These are phyloP conservation scores for Tachystola acroxantha DNA, from an alignment of 2,888 invertebrate species.

Conservation along the genomic window DNA sequence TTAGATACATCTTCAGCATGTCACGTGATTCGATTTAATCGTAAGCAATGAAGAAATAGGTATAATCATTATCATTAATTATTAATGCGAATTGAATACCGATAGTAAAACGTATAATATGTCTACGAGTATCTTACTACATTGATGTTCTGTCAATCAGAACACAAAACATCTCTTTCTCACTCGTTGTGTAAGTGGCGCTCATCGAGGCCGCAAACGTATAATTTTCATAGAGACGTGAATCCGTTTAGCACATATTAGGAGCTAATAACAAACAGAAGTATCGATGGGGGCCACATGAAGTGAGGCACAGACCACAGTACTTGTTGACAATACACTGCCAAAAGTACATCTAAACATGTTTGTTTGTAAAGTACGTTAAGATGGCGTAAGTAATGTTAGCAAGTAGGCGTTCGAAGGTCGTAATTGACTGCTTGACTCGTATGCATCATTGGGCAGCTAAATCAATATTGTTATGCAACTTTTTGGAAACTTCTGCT, in stretches of 20 bases:
- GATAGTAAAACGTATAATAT: no score
- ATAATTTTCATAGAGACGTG: not conserved
- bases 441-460: conserved; percentile 12
- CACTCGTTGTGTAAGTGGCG: no score
- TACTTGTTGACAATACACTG: conserved; percentile 1
- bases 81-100: no score
- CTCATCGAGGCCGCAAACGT: no score
- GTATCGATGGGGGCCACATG: not conserved
- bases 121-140: no score
- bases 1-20: no score
- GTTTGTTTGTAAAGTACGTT: conserved; percentile 7
- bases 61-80: no score
- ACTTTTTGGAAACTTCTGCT: not conserved
- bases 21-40: no score
- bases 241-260: not conserved
- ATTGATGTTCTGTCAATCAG: no score
- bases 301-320: not conserved
- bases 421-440: conserved; percentile 14
- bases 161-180: no score
- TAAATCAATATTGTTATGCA: conserved; percentile 4
- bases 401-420: conserved; percentile 21
- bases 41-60: no score
- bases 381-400: conserved; percentile 10
- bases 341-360: conserved; percentile 1
- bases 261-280: not conserved